Evolutionary conservation across 2,888 invertebrate species (phyloP).

Genomic region (Meandrusa payeni): DNA sequence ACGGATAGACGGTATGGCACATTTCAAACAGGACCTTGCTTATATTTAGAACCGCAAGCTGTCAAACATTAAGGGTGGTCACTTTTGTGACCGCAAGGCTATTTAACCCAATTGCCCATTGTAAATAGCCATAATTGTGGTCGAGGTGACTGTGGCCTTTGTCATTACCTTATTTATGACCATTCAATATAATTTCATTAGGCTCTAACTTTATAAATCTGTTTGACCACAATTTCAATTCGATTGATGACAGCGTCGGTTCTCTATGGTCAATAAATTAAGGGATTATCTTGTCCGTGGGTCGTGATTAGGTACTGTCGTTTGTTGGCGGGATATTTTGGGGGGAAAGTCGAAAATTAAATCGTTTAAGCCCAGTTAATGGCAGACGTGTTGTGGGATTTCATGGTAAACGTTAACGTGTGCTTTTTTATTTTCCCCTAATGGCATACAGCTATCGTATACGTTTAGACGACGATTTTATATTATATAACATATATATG

Average conservation of each 20-base stretch:
- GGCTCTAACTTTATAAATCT: constrained; percentile 65
- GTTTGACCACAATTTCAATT: constrained; percentile 55
- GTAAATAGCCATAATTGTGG: constrained; percentile 57
- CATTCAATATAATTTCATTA: constrained; percentile 76
- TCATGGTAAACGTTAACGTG: constrained; percentile 24
- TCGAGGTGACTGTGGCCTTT: constrained; percentile 51
- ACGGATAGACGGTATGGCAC: constrained; percentile 46
- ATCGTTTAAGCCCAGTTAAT: constrained; percentile 70
- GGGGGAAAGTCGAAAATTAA: constrained; percentile 73
- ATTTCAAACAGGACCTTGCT: constrained; percentile 41
- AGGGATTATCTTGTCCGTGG: constrained; percentile 74
- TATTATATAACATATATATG: no score
- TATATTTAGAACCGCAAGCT: constrained; percentile 38
- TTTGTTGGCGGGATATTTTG: constrained; percentile 49
- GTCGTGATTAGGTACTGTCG: constrained; percentile 68
- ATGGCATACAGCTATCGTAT: no score
- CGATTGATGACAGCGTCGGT: constrained; percentile 63
- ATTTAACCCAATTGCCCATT: constrained; percentile 61
- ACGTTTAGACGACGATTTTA: no score
- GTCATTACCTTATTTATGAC: constrained; percentile 61
- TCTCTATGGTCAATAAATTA: constrained; percentile 72
- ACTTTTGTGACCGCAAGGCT: constrained; percentile 47
- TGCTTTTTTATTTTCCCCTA: constrained; percentile 12
- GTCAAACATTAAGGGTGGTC: constrained; percentile 65
- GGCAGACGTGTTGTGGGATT: constrained; percentile 53